Evolutionary conservation across 2,797 vertebrate genomes (phyloP).

Genomic region (Epinephelus coioides): DNA sequence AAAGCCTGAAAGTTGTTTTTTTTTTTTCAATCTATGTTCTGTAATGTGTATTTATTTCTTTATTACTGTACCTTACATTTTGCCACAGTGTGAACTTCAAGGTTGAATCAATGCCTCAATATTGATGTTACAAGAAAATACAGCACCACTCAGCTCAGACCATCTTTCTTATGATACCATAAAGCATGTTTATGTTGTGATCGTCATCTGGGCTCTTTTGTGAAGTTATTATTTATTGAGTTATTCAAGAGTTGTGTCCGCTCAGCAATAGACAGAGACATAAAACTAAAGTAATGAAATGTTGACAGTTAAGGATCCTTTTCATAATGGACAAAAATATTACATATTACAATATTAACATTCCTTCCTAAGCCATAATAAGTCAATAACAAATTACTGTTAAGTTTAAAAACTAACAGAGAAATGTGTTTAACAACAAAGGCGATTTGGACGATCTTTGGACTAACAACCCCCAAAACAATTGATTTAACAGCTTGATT

Average conservation of each 20-base stretch:
- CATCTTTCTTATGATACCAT: background rate
- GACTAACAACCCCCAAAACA: background rate
- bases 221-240: slow-evolving; percentile 1
- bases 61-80: background rate
- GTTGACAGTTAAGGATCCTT: background rate
- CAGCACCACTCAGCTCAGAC: background rate
- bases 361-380: background rate
- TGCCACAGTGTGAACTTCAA: background rate
- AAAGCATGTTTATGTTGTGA: background rate
- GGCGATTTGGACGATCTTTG: background rate
- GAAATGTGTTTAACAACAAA: too few relatives aligned
- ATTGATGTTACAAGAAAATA: background rate
- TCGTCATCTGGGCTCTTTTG: background rate
- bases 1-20: slow-evolving; percentile 9
- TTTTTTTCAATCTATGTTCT: background rate
- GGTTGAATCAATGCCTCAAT: background rate
- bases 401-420: too few relatives aligned
- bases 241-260: background rate
- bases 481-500: background rate
- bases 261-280: too few relatives aligned
- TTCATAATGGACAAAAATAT: background rate
- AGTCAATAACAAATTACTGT: background rate
- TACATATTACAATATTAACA: background rate
- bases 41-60: background rate
- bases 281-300: too few relatives aligned